Evolutionary conservation across 2,888 invertebrate species (phyloP).

Genomic region (Eucera pruinosa): DNA sequence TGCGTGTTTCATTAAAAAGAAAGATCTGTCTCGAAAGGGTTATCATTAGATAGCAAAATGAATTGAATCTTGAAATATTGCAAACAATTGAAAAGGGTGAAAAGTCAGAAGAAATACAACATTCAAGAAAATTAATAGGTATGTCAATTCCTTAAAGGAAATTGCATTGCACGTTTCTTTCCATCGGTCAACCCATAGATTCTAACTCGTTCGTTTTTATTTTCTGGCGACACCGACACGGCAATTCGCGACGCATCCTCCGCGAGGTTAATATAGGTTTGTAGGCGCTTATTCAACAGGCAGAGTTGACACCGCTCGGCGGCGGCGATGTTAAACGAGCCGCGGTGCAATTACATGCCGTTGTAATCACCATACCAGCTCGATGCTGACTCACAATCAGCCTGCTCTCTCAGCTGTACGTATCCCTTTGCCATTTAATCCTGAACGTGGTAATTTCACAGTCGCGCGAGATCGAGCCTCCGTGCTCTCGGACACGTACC

Average conservation of each 20-base stretch:
- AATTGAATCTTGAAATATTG: too few relatives aligned
- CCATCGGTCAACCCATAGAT: background rate
- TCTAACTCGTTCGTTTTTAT: background rate
- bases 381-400: slow-evolving; percentile 54
- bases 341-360: slow-evolving; percentile 57
- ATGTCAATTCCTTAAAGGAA: too few relatives aligned
- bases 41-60: too few relatives aligned
- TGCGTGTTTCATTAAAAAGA: too few relatives aligned
- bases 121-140: too few relatives aligned
- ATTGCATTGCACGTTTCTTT: background rate
- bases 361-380: slow-evolving; percentile 45
- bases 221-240: background rate
- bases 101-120: too few relatives aligned
- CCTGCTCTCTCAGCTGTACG: slow-evolving; percentile 32
- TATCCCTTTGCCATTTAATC: slow-evolving; percentile 61
- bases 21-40: too few relatives aligned
- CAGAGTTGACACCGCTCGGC: slow-evolving; percentile 47
- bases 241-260: slow-evolving; percentile 27
- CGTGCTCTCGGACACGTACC: slow-evolving; percentile 16
- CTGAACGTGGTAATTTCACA: slow-evolving; percentile 48
- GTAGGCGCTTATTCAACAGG: slow-evolving; percentile 45
- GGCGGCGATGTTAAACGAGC: slow-evolving; percentile 53
- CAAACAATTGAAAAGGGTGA: too few relatives aligned
- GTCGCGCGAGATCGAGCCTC: slow-evolving; percentile 35
- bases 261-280: slow-evolving; percentile 32